A percentile compares a stretch with the other conserved stretches of the same genome.
Conservation (phyloP, 2,888 invertebrate genomes). For the Heliconius sara region DNA sequence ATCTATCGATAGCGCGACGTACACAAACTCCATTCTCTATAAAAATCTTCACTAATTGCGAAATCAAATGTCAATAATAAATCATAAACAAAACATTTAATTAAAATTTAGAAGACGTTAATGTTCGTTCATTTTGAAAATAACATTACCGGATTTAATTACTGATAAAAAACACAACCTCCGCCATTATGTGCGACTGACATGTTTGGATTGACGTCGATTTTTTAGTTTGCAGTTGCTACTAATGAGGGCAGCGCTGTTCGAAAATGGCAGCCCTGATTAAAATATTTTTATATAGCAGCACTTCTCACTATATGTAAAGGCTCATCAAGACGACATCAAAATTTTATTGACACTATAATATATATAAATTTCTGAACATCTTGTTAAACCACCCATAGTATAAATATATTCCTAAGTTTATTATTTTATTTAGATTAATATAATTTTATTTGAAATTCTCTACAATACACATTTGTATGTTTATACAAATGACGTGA, state of each 20-base stretch:
- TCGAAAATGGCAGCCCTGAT: not conserved
- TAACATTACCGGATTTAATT: conserved; percentile 61
- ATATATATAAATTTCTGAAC: not conserved
- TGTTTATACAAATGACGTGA: too few species aligned
- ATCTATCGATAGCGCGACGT: conserved; percentile 60
- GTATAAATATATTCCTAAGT: not conserved
- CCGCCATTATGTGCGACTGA: conserved; percentile 75
- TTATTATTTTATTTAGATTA: not conserved
- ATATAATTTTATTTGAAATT: too few species aligned
- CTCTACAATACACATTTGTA: too few species aligned
- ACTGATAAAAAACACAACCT: conserved; percentile 69
- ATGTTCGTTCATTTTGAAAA: conserved; percentile 50
- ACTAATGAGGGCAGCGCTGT: conserved; percentile 37
- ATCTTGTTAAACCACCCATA: not conserved
- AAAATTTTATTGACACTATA: not conserved
- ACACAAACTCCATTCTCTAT: conserved; percentile 59
- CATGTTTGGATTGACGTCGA: conserved; percentile 76
- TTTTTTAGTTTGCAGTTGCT: conserved; percentile 63
- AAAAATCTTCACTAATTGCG: conserved; percentile 41
- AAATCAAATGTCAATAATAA: conserved; percentile 38
- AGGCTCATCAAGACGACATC: not conserved
- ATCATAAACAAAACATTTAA: conserved; percentile 30
- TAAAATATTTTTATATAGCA: conserved; percentile 8
- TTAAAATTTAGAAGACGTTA: conserved; percentile 47
- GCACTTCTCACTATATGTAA: not conserved